Conservation (phyloP, 2,113 vertebrate genomes). For the Triplophysa siluroides region DNA sequence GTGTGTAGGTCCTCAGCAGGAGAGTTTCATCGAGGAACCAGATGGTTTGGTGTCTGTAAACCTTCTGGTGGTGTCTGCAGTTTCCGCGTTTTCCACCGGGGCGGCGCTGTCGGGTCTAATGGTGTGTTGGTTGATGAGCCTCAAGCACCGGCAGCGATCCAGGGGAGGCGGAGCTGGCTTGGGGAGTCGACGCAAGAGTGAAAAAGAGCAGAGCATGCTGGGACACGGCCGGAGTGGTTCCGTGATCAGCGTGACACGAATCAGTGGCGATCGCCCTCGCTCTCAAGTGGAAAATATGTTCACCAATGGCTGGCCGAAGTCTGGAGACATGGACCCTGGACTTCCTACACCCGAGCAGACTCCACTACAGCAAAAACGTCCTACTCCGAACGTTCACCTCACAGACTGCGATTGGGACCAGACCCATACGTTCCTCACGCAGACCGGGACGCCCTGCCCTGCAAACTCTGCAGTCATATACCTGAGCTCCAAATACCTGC, state of each 20-base stretch:
- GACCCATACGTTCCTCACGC: conserved; percentile 82
- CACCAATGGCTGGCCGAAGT: conserved; percentile 88
- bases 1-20: conserved; percentile 79
- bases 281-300: conserved; percentile 77
- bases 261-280: conserved; percentile 72
- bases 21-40: conserved; percentile 89
- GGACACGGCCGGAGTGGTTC: conserved; percentile 84
- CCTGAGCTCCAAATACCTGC: conserved; percentile 77
- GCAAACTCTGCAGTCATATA: conserved; percentile 77
- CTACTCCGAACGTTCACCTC: conserved; percentile 70
- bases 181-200: conserved; percentile 79
- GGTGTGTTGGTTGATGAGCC: conserved; percentile 93
- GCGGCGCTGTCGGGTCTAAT: conserved; percentile 89
- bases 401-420: conserved; percentile 85
- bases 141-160: conserved; percentile 81
- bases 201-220: conserved; percentile 88
- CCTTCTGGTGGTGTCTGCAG: conserved; percentile 89
- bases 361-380: conserved; percentile 89
- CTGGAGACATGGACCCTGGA: conserved; percentile 83
- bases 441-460: conserved; percentile 71
- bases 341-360: conserved; percentile 95
- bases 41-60: conserved; percentile 91
- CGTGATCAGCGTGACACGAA: conserved; percentile 89
- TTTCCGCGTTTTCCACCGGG: conserved; percentile 92
- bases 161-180: conserved; percentile 61